Evolutionary conservation across 2,113 vertebrate species (phyloP), one percentile per base, ranked within the genome.

Genomic region (Ceyx cyanopectus): DNA sequence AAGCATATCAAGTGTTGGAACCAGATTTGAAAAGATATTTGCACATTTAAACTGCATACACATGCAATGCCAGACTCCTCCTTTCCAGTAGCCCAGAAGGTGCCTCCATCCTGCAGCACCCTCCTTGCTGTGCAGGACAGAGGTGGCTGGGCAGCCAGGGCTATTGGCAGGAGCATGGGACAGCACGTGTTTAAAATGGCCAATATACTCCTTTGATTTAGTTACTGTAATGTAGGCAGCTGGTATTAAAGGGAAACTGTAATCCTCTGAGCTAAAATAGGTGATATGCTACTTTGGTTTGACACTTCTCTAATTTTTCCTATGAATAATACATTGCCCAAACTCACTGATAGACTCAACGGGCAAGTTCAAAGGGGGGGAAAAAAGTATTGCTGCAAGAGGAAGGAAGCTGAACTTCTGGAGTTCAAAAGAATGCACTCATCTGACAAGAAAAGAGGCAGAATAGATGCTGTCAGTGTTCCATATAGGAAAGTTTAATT

Each of bases 101-200:
- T 17, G 56, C 26, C n/a, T 82, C 3, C 0, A 0, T 68, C 70
- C 48, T 61, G 46, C 62, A 15, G 17, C 37, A 58, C 30, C 26
- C 34, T 50, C 32, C 2, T 1, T 30, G 48, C 63, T 12, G n/a
- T 7, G 11, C 0, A 0, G 50, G 41, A 57, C 1, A 1, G 76
- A 41, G 58, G 45, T 46, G 40, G 6, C 30, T 46, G 40, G 27
- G 16, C 43, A 4, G 5, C 32, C 30, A 20, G 54, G 70, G 7
- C 0, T 29, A 3, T 27, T 62, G 30, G 34, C 12, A 23, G 53
- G 53, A 72, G 30, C 3, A 5, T 48, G 68, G 70, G 26, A 17
- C 15, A 8, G 13, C 8, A 20, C 8, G 50, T 1, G 1, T 67
- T 78, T 79, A 29, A 79, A 76, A 65, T 17, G 46, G n/a, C 30